Percentiles rank a stretch among this genome's conserved stretches.
These are phyloP conservation scores for Taurulus bubalis DNA, from an alignment of 2,113 vertebrate genomes.

Conservation along the genomic window DNA sequence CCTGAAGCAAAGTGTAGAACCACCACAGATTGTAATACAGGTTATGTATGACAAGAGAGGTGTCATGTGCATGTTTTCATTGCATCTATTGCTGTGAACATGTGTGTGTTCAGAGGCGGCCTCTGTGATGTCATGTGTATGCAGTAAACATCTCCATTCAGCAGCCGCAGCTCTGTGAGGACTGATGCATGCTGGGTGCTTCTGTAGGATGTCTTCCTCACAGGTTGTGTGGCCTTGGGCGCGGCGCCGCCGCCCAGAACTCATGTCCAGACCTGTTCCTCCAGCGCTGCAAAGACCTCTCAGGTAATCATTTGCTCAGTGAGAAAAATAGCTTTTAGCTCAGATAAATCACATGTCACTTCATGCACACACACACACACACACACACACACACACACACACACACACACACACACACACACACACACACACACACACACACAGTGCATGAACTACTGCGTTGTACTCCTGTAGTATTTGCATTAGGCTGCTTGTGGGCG, in stretches of 20 bases:
- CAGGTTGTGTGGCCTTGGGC: constrained; percentile 38
- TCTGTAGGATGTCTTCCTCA: constrained; percentile 31
- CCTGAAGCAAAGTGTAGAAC: not conserved
- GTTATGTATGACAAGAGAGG: too few species aligned
- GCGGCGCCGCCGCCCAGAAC: constrained; percentile 43
- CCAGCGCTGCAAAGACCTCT: constrained; percentile 4
- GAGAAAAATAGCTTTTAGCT: not conserved
- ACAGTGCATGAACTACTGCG: not conserved
- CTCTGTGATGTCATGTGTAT: too few species aligned
- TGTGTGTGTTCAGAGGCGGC: too few species aligned
- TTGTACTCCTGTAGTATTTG: not conserved
- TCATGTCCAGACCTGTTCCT: constrained; percentile 63
- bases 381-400: too few species aligned
- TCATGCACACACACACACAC: not conserved
- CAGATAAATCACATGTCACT: not conserved
- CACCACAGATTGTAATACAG: too few species aligned
- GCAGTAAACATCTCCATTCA: not conserved
- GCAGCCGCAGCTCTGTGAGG: not conserved
- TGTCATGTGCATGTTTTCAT: too few species aligned
- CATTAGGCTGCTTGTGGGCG: not conserved
- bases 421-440: too few species aligned
- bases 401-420: too few species aligned
- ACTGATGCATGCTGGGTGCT: constrained; percentile 1
- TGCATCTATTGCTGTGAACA: too few species aligned
- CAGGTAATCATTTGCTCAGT: constrained; percentile 1